A percentile compares a stretch with the other conserved stretches of the same genome.
Conservation (phyloP, 1,140 invertebrate species). For the Lordiphosa stackelbergi region DNA sequence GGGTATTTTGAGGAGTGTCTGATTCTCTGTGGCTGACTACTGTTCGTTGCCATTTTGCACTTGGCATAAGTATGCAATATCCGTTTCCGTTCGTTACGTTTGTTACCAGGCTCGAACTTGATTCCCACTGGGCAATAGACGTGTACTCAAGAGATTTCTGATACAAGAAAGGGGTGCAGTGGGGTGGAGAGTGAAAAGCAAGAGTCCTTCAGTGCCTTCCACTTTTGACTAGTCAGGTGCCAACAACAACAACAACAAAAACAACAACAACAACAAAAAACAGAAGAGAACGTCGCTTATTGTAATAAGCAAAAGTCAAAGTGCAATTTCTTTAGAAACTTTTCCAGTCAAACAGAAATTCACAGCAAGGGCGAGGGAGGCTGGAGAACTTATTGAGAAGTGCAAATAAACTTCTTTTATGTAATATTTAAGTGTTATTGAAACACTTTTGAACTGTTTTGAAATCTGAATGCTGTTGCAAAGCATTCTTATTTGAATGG, state of each 20-base stretch:
- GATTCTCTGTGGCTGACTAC: constrained; percentile 11
- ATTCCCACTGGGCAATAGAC: constrained; percentile 24
- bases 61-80: constrained; percentile 73
- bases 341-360: constrained; percentile 23
- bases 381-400: constrained; percentile 1
- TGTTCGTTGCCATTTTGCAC: constrained; percentile 63
- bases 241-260: constrained; percentile 35
- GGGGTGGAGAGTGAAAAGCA: not conserved
- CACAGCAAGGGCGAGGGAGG: constrained; percentile 30
- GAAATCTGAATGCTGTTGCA: too few species aligned
- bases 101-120: constrained; percentile 56
- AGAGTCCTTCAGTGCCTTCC: constrained; percentile 40
- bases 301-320: constrained; percentile 69
- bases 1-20: constrained; percentile 22
- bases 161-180: not conserved
- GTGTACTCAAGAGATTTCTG: constrained; percentile 1
- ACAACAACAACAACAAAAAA: constrained; percentile 12
- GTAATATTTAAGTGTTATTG: too few species aligned
- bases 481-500: too few species aligned
- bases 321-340: constrained; percentile 69
- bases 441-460: too few species aligned
- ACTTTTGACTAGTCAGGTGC: constrained; percentile 60
- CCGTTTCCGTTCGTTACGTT: constrained; percentile 72
- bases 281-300: constrained; percentile 34
- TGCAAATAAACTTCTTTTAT: not conserved